Evolutionary conservation across 1,140 invertebrate genomes (phyloP).

Genomic region (Apocrypta bakeri): DNA sequence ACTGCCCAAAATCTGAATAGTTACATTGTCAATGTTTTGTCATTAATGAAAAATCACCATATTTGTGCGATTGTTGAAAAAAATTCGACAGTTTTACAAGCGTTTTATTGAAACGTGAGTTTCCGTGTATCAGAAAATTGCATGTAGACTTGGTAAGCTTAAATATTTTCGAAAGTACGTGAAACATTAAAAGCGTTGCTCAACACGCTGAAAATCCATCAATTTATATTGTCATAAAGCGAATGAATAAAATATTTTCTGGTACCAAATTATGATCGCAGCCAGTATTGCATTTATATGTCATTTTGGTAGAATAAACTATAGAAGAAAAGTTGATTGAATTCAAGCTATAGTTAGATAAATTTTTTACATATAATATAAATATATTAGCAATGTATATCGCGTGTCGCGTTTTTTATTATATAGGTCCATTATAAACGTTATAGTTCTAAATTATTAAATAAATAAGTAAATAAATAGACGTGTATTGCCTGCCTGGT

Average conservation of each 20-base stretch:
- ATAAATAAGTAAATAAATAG: constrained; percentile 3
- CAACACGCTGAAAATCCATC: not conserved
- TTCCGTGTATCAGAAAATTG: no score
- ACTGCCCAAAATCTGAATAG: not conserved
- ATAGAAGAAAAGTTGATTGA: not conserved
- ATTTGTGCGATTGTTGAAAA: not conserved
- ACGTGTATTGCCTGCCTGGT: not conserved
- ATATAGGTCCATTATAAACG: constrained; percentile 19
- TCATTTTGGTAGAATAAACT: not conserved
- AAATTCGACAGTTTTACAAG: not conserved
- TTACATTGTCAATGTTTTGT: not conserved
- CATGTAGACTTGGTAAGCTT: not conserved
- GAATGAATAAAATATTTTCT: not conserved
- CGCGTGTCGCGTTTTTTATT: constrained; percentile 8
- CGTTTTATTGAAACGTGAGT: not conserved
- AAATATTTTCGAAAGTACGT: not conserved
- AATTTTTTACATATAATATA: constrained; percentile 25
- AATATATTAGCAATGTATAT: constrained; percentile 10
- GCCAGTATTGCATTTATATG: constrained; percentile 18
- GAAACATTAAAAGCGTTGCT: not conserved
- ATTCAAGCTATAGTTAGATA: constrained; percentile 17
- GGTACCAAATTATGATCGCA: not conserved
- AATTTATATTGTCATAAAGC: not conserved
- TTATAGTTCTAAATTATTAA: constrained; percentile 14
- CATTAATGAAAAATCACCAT: not conserved